Base-by-base conservation (phyloP, 2,888 invertebrate genomes). In the Drosophila emarginata region DNA sequence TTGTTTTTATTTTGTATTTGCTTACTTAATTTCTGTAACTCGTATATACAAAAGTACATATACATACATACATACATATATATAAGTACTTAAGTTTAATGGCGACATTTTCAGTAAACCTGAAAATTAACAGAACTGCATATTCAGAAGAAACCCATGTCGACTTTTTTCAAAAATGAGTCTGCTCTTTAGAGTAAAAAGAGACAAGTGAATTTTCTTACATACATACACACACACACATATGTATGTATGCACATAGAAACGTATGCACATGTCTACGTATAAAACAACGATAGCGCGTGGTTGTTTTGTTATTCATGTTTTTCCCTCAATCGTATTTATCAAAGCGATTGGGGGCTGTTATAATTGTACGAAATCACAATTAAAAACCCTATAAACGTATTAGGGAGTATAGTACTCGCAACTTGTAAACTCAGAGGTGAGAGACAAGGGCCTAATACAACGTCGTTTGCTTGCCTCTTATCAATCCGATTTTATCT, bases 401-500 rank as follows among this genome's bases (percentile, higher is more conserved):
- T 57, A 40, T 57, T 50, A 32, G 36, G 37, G 37, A 40, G 72
- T 50, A 14, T 45, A 45, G 26, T 39, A 18, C 51, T 15, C 23
- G 56, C 53, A 54, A 50, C 32, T 61, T 2, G 54, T 26, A 15
- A 28, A 50, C 12, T 15, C 12, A 18, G 7, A 61, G 32, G 21
- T 15, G 14, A 21, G 18, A 57, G 61, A 37, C 56, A 54, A 69
- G 39, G 56, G 39, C 54, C 26, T 39, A 32, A 14, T 23, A 36
- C 54, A 32, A 14, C 15, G 12, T 57, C 39, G 40, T 11, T 36
- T 39, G 39, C 21, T 18, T 23, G 56, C 15, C 39, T 64, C 71
- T 71, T 71, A 71, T 71, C 70, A 71, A 52, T 32, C 37, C 18
- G 21, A 40, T 71, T 71, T 71, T 71, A 71, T 71, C 70, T 70